These are phyloP conservation scores for Sinocyclocheilus anophthalmus DNA, from an alignment of 2,113 vertebrate genomes.

Conservation along the genomic window DNA sequence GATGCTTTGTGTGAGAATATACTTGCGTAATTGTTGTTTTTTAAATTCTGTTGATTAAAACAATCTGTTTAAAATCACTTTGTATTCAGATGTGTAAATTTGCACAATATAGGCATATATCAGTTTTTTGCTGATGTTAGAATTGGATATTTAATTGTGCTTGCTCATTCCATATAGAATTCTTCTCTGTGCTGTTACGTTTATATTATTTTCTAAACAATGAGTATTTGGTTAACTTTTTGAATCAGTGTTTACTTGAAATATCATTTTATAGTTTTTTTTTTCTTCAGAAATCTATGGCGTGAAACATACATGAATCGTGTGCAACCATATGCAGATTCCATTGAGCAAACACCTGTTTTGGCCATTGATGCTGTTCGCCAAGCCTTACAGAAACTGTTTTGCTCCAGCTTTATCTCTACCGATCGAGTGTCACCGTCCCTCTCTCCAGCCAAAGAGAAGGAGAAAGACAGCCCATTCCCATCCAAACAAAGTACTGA, in stretches of 20 bases:
- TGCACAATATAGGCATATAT: background rate
- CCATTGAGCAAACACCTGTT: constrained; percentile 67
- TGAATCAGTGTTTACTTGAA: background rate
- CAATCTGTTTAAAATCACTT: background rate
- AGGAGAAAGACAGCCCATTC: constrained; percentile 77
- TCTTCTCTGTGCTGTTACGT: background rate
- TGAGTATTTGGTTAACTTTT: background rate
- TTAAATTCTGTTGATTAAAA: background rate
- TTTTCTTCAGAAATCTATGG: constrained; percentile 85
- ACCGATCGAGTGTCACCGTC: constrained; percentile 74
- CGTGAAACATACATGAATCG: constrained; percentile 75
- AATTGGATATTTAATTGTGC: background rate
- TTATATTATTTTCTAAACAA: background rate
- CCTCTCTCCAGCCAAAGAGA: constrained; percentile 78
- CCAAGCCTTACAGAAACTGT: constrained; percentile 84
- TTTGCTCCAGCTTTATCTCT: constrained; percentile 80
- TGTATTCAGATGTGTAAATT: background rate
- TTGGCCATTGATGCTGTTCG: constrained; percentile 80
- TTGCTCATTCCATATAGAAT: background rate
- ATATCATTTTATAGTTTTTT: background rate
- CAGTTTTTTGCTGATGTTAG: background rate
- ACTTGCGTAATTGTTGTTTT: too few relatives aligned
- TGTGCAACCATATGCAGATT: constrained; percentile 78
- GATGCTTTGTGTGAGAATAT: background rate
- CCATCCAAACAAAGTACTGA: constrained; percentile 66